Evolutionary conservation across 2,797 vertebrate species (phyloP), one percentile per base, ranked within the genome.

Genomic region (Pogonophryne albipinna): DNA sequence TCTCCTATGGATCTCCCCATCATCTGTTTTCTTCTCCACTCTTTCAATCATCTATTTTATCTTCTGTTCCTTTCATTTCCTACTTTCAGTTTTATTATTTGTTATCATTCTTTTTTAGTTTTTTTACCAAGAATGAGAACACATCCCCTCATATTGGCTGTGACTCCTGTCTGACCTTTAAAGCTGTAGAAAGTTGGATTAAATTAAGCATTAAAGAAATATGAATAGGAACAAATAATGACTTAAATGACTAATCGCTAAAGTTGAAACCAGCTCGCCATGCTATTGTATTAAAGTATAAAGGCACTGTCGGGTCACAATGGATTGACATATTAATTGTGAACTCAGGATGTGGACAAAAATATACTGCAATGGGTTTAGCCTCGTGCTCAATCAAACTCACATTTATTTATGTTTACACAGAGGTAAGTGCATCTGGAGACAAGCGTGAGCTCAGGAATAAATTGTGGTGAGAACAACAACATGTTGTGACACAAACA

Each of bases 11-110:
- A 52, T 74, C 42, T 74, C 27, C 41, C 53, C 56, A 57, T 86
- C 49, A 63, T 80, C 70, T 58, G 44, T 80, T 71, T 85, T 75
- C 66, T 70, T n/a, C 62, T 72, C 50, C 61, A 45, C 47, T 80
- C 62, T 66, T 78, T 71, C 57, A 72, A 56, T 87, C 74, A 80
- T 79, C 59, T 50, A 12, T 67, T 78, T 83, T 80, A 61, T 17
- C 47, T 27, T 41, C 16, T 60, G 34, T 62, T 66, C 55, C 51
- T 45, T 76, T 75, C 20, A 51, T 70, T 62, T 64, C 49, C 41
- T 46, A 12, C 69, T 72, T 71, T 66, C 56, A 19, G 11, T 53
- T 42, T 50, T 19, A 17, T 62, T 80, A 17, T 56, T 60, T 52
- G 20, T 71, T 61, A 49, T 74, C 52, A 27, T 27, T 27, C 27